Base-by-base conservation (phyloP, 2,113 vertebrate species). In the Indri indri region DNA sequence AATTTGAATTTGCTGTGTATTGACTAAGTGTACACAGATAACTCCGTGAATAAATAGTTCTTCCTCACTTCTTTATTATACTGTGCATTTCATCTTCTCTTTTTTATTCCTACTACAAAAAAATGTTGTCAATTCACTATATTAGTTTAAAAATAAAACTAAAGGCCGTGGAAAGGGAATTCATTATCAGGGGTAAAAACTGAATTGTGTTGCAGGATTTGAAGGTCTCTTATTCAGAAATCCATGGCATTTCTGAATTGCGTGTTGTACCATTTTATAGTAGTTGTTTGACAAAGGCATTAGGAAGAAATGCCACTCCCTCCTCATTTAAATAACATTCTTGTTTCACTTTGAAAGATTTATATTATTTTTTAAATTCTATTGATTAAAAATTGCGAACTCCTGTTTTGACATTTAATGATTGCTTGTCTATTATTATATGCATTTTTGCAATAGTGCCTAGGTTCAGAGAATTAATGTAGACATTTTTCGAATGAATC, bases 321-420 rank as follows among this genome's bases (percentile, higher is more conserved):
- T 84, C 42, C 3, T 83, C 50, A 90, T 94, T 94, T 95, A 95
- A 97, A 84, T 96, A 96, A n/a, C 57, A 57, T 92, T 93, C 47
- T 88, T 79, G 17, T 61, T 83, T 96, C 34, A 88, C 37, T 73
- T 90, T 90, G 89, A 70, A 94, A 88, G 45, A 79, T 90, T 90
- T 89, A 71, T 90, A 71, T n/a, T 77, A 25, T 61, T 96, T 96
- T 97, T 66, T 13, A 61, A 83, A 81, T 92, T 90, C 50, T 84
- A 54, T 40, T 81, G n/a, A 70, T 54, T 73, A 76, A 91, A 92
- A 91, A 57, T 79, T 37, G 52, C 52, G 94, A 92, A 90, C 34
- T 66, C 68, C 6, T 94, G 3, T 34, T 84, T 92, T 97, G 80
- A 88, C 90, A 94, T 97, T 97, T 95, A 85, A 68, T 88, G 70